Evolutionary conservation across 2,797 vertebrate species (phyloP).

Genomic region (Periparus ater): DNA sequence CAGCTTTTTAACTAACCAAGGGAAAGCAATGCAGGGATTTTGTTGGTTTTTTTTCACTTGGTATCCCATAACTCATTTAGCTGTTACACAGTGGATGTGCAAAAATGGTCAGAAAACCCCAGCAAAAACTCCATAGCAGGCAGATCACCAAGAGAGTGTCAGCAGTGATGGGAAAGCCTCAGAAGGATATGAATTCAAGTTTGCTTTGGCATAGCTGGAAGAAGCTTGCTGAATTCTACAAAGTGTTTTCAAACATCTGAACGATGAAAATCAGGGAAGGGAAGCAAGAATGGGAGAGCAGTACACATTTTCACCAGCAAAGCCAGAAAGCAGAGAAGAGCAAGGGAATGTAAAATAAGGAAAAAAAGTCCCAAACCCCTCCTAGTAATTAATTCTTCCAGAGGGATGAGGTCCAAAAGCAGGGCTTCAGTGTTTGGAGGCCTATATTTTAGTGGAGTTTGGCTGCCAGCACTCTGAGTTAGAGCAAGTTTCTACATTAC

Average conservation of each 20-base stretch:
- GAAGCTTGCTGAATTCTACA: constrained; percentile 30
- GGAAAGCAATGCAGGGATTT: background rate
- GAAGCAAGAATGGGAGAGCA: background rate
- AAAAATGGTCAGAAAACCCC: constrained; percentile 53
- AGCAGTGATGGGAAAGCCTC: constrained; percentile 59
- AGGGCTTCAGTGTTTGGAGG: background rate
- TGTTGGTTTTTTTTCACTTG: background rate
- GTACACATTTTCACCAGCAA: background rate
- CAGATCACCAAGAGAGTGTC: constrained; percentile 37
- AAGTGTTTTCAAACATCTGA: constrained; percentile 34
- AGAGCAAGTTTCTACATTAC: background rate
- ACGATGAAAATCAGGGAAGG: background rate
- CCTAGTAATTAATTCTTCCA: background rate
- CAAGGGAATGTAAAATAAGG: background rate
- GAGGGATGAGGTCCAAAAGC: background rate
- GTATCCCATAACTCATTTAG: background rate
- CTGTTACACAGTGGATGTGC: constrained; percentile 17
- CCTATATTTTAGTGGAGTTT: background rate
- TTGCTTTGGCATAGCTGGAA: constrained; percentile 50
- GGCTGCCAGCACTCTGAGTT: background rate
- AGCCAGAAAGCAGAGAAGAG: background rate
- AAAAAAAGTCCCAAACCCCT: background rate
- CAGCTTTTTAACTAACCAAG: background rate
- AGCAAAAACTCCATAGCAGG: constrained; percentile 29
- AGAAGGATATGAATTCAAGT: constrained; percentile 50